Evolutionary conservation across 1,140 invertebrate species (phyloP), one percentile per base, ranked within the genome.

Genomic region (Drosophila mayri): DNA sequence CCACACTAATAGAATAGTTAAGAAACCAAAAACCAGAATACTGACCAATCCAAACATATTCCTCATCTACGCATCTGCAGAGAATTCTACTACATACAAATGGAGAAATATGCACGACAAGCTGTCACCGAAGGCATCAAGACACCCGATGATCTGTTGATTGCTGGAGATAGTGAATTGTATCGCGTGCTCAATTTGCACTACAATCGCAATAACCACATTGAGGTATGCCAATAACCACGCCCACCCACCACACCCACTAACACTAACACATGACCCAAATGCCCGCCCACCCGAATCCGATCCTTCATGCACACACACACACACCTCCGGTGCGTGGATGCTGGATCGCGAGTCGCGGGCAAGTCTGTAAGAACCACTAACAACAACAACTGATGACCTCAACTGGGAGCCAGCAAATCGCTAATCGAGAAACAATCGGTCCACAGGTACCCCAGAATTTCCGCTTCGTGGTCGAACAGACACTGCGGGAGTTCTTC

Each of bases 71-170:
- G 85, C 85, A 88, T 91, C 95, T 96, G 47, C 96, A 99, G 99
- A 93, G 99, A 99, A 94, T 99, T 99, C 95, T 99, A 99, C 95
- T 99, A 99, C 94, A 99, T 99, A 92, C 99, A 99, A 95, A 99
- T 99, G 98, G 99, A 99, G 94, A 99, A 99, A 94, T 99, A 99
- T 94, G 98, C 99, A 60, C 95, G 99, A 82, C 98, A 99, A 94
- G 97, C 98, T 35, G 96, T 99, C 78, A 98, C 97, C 75, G 99
- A 99, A 94, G 99, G 99, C 52, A 95, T 99, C 76, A 98, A 99
- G 93, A 96, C 95, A 91, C 95, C 96, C 28, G 98, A 99, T 70
- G 98, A 99, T 90, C 94, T 99, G 43, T 96, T 97, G 90, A 98
- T 99, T 37, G 97, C 96, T 61, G 95, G 95, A 28, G 99, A 99